Base-by-base conservation (phyloP, 2,113 vertebrate species). In the Eudyptes chrysolophus region DNA sequence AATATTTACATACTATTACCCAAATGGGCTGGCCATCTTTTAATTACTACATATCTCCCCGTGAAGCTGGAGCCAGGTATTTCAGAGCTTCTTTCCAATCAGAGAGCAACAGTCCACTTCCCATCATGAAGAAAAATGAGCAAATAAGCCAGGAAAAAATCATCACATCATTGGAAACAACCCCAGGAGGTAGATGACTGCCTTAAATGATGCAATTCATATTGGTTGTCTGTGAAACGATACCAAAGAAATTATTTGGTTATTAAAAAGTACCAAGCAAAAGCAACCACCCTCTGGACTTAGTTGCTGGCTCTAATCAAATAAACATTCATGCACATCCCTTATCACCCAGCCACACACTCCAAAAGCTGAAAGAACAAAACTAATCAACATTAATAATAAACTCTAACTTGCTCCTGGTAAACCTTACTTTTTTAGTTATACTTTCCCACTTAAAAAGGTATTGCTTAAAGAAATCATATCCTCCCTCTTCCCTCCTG, bases 221-320 rank as follows among this genome's bases (percentile, higher is more conserved):
- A 61, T 24, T 66, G 81, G 36, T 54, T 76, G 72, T 10, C 61
- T 81, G 18, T 49, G 69, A 86, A 87, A 94, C 0, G 8, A 71
- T 71, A 96, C 42, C 79, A 82, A 89, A 82, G 80, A 91, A 96
- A 95, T 91, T 69, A 89, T 77, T 76, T 16, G 4, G 44, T 87
- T 94, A 89, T 94, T 96, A 87, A 96, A 89, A 92, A 87, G 34
- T n/a, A 83, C 11, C 34, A 61, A 87, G 27, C 27, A 72, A 87
- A 96, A 89, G 65, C 86, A 89, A 89, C 7, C 17, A 52, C 65
- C 54, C 64, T 66, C 85, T 85, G 91, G 93, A 80, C 66, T 77
- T 72, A n/a, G 36, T 17, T 87, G 36, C 54, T 87, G 78, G 36
- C 86, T 95, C 61, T 85, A 85, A 94, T 91, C 89, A 80, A 89